Evolutionary conservation across 2,888 invertebrate species (phyloP).

Genomic region (Philhelius pedissequus): DNA sequence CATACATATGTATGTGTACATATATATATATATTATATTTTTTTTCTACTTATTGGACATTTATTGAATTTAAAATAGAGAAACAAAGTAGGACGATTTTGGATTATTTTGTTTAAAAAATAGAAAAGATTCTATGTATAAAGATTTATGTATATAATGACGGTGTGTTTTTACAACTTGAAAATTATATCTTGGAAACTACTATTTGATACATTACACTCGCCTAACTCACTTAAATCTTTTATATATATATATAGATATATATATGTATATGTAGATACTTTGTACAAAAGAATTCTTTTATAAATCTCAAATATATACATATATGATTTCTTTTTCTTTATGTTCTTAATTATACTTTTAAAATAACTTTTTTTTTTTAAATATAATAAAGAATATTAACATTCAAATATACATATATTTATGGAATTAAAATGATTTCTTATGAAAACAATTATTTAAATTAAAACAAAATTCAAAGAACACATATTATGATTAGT

Average conservation of each 20-base stretch:
- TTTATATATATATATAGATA: too few relatives aligned
- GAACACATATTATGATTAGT: neutral
- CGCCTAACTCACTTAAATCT: constrained; percentile 14
- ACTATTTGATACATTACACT: neutral
- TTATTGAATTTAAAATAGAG: constrained; percentile 3
- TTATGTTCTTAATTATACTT: constrained; percentile 35
- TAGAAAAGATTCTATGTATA: constrained; percentile 15
- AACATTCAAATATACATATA: constrained; percentile 58
- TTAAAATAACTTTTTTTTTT: constrained; percentile 14
- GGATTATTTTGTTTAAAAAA: constrained; percentile 21
- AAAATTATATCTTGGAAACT: constrained; percentile 31
- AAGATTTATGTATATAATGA: neutral
- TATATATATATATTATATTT: neutral
- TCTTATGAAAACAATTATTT: constrained; percentile 15
- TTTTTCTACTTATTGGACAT: constrained; percentile 42
- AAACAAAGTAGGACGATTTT: constrained; percentile 41
- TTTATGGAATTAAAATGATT: constrained; percentile 9
- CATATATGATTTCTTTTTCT: constrained; percentile 23
- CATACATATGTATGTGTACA: neutral
- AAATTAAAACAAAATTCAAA: neutral
- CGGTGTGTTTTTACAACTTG: neutral
- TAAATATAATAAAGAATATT: constrained; percentile 49
- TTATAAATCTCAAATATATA: constrained; percentile 41
- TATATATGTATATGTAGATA: neutral
- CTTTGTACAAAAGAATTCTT: constrained; percentile 47